Evolutionary conservation across 2,797 vertebrate species (phyloP).

Genomic region (Poeciliopsis infans): DNA sequence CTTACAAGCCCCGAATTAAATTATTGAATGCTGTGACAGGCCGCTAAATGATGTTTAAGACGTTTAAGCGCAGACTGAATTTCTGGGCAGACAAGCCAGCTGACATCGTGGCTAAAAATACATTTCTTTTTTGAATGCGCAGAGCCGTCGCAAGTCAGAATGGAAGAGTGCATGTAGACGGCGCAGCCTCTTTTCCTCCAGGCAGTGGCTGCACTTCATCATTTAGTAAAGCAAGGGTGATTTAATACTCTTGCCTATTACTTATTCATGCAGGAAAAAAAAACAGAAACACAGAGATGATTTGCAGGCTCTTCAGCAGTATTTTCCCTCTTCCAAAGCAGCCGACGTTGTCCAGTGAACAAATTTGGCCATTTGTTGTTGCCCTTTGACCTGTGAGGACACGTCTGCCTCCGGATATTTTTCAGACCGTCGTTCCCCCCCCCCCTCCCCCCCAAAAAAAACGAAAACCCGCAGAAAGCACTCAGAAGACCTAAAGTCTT

Average conservation of each 20-base stretch:
- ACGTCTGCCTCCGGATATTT: not conserved
- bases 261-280: slow-evolving; percentile 52
- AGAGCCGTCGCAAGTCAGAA: not conserved
- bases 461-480: slow-evolving; percentile 11
- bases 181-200: slow-evolving; percentile 31
- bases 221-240: slow-evolving; percentile 54
- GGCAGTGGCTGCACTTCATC: slow-evolving; percentile 38
- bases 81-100: not conserved
- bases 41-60: not conserved
- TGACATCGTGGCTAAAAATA: not conserved
- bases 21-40: slow-evolving; percentile 14
- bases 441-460: too few relatives aligned
- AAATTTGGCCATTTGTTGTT: slow-evolving; percentile 17
- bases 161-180: not conserved
- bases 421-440: not conserved
- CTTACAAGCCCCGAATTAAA: not conserved
- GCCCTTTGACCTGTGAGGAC: slow-evolving; percentile 13
- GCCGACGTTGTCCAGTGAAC: slow-evolving; percentile 34
- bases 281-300: slow-evolving; percentile 40
- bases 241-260: slow-evolving; percentile 48
- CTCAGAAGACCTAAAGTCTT: slow-evolving; percentile 1
- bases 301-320: slow-evolving; percentile 44
- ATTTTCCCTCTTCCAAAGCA: slow-evolving; percentile 27
- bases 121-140: not conserved
- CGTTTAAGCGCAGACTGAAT: not conserved